These are phyloP conservation scores for Spongilla lacustris DNA, from an alignment of 37 sponge, comb jelly and placozoan genomes.

Conservation along the genomic window DNA sequence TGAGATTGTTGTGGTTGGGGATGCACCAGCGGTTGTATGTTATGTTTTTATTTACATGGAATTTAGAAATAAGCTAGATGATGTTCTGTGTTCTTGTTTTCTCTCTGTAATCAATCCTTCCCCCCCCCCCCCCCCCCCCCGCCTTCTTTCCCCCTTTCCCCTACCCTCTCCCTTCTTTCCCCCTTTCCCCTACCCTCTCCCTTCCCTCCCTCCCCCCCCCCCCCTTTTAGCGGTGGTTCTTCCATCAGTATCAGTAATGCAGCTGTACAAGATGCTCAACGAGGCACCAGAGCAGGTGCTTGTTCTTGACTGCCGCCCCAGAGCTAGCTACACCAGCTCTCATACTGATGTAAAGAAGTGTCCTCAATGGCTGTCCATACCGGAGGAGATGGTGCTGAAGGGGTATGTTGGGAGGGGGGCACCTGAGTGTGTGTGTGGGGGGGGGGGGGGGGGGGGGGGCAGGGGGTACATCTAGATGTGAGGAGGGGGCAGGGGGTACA, in stretches of 20 bases:
- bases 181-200: background rate
- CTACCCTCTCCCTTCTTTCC: background rate
- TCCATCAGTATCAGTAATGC: background rate
- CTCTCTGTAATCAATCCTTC: background rate
- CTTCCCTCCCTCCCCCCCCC: conserved; percentile 13
- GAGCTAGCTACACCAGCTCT: conserved; percentile 30
- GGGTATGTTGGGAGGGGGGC: too few relatives aligned
- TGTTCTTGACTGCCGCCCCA: conserved; percentile 69
- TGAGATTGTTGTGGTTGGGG: too few relatives aligned
- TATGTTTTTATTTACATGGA: too few relatives aligned
- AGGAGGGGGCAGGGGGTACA: too few relatives aligned
- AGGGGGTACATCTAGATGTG: too few relatives aligned
- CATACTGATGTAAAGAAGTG: conserved; percentile 69
- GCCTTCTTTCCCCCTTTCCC: background rate
- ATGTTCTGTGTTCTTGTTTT: too few relatives aligned
- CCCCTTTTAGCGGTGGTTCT: background rate
- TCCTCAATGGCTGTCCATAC: conserved; percentile 72
- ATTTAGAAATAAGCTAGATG: too few relatives aligned
- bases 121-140: conserved; percentile 3
- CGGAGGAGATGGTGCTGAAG: conserved; percentile 58
- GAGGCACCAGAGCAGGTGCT: conserved; percentile 44
- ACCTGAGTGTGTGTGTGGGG: too few relatives aligned
- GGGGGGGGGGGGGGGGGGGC: background rate
- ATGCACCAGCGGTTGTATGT: too few relatives aligned
- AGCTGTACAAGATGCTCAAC: conserved; percentile 46